These are phyloP conservation scores for Bombus terrestris DNA, from an alignment of 1,140 invertebrate species.

Conservation along the genomic window DNA sequence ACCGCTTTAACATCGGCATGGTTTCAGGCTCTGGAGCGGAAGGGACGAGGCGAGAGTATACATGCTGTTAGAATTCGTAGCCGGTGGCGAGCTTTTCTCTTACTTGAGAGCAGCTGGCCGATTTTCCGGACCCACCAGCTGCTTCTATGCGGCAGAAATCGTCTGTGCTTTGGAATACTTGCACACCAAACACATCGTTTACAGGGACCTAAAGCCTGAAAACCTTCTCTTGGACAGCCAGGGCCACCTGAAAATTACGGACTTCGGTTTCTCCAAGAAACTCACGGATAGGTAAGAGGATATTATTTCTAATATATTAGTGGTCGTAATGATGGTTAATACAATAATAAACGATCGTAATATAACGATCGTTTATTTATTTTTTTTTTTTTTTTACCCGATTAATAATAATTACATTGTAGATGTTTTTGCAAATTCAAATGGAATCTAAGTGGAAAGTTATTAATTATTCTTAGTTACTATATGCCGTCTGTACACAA, in stretches of 20 bases:
- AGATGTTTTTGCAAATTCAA: too few species aligned
- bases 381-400: too few species aligned
- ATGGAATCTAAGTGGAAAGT: too few species aligned
- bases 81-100: conserved; percentile 97
- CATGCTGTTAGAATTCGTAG: conserved; percentile 97
- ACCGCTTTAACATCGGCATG: background rate
- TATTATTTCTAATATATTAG: too few species aligned
- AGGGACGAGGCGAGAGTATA: conserved; percentile 95
- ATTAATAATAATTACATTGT: too few species aligned
- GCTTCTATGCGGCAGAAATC: conserved; percentile 98
- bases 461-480: too few species aligned
- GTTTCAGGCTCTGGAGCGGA: conserved; percentile 93
- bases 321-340: too few species aligned
- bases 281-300: conserved; percentile 87
- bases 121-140: conserved; percentile 92
- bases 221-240: conserved; percentile 95
- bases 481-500: too few species aligned
- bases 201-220: conserved; percentile 93
- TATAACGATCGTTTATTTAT: background rate
- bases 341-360: too few species aligned
- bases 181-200: conserved; percentile 93
- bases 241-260: conserved; percentile 98
- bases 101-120: conserved; percentile 96
- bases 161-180: conserved; percentile 96
- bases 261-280: conserved; percentile 98